Conservation (phyloP, 2,797 vertebrate species). For the Eulemur coronatus region DNA sequence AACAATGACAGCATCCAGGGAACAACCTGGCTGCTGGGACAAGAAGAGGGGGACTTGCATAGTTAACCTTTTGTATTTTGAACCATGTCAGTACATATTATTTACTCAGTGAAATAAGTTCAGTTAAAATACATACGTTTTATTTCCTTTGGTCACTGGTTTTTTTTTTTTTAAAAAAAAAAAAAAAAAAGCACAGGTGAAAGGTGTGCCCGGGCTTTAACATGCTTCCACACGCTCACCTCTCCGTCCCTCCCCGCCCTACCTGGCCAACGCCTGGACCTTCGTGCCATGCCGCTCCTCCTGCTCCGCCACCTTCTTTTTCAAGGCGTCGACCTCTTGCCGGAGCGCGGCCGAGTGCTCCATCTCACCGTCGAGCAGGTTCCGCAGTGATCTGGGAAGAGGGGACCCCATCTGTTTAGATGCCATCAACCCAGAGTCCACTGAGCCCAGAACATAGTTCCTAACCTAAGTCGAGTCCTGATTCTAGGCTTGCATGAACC, state of each 20-base stretch:
- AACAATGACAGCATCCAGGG: neutral
- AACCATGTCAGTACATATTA: neutral
- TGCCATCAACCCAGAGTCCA: neutral
- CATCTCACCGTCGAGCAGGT: conserved; percentile 97
- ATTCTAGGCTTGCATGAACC: neutral
- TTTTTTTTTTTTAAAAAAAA: neutral
- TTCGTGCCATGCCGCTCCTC: conserved; percentile 93
- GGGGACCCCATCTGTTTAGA: conserved; percentile 13
- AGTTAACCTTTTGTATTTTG: neutral
- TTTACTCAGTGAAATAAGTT: neutral
- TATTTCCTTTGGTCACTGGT: neutral
- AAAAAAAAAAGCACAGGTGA: neutral
- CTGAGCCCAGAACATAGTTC: neutral
- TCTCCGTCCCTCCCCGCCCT: conserved; percentile 5
- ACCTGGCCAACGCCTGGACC: conserved; percentile 96
- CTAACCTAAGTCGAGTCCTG: neutral
- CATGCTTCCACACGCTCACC: neutral
- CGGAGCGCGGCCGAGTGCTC: conserved; percentile 95
- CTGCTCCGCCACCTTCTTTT: conserved; percentile 91
- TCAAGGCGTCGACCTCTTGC: conserved; percentile 92
- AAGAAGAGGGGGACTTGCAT: fast-evolving
- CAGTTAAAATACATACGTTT: neutral
- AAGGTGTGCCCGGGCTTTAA: neutral
- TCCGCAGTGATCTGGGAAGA: conserved; percentile 92
- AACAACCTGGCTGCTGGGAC: neutral